Evolutionary conservation across 1,140 invertebrate genomes (phyloP).

Genomic region (Bombus sibiricus): DNA sequence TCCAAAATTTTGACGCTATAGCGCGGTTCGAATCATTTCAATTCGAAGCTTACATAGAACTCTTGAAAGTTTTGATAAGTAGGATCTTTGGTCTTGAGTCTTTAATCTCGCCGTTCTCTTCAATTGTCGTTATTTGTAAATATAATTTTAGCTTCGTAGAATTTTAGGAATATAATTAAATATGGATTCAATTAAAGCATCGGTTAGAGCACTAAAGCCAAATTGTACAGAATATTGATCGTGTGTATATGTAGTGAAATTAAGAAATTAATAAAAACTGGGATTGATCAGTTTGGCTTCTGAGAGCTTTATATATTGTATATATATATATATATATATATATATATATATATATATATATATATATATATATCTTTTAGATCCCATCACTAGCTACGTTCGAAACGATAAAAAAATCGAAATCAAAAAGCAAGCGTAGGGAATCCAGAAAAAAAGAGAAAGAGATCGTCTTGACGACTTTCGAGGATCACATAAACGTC

Average conservation of each 20-base stretch:
- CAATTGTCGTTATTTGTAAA: too few species aligned
- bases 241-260: background rate
- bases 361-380: background rate
- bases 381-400: background rate
- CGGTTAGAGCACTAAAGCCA: too few species aligned
- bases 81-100: too few species aligned
- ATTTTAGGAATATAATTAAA: too few species aligned
- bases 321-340: background rate
- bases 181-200: too few species aligned
- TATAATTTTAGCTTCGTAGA: too few species aligned
- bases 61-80: too few species aligned
- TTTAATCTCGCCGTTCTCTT: too few species aligned
- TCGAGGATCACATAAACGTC: constrained; percentile 37
- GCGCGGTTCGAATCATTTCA: background rate
- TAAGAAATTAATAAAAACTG: background rate
- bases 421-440: background rate
- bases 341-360: too few species aligned
- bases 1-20: background rate
- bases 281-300: background rate
- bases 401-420: constrained; percentile 5
- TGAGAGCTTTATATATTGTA: background rate
- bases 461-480: constrained; percentile 26
- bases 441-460: background rate
- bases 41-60: background rate
- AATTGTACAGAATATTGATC: too few species aligned